Evolutionary conservation across 37 sponge, comb jelly and placozoan genomes (phyloP).

Genomic region (Eunapius fragilis): DNA sequence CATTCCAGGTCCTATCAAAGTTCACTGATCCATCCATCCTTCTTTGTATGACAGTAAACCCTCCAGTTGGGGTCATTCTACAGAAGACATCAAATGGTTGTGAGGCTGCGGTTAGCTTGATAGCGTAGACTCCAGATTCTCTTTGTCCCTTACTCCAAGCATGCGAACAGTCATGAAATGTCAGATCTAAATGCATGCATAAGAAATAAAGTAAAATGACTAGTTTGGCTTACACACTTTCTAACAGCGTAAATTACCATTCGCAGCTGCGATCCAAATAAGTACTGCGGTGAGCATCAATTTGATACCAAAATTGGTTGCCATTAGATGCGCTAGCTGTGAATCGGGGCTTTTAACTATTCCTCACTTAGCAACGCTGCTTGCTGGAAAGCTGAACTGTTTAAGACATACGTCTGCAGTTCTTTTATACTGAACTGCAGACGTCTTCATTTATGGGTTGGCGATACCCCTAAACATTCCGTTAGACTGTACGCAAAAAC

Average conservation of each 20-base stretch:
- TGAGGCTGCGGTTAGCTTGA: background rate
- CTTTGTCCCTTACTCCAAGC: background rate
- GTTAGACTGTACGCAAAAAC: too few relatives aligned
- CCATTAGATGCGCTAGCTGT: background rate
- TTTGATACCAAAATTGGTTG: background rate
- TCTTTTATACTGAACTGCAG: too few relatives aligned
- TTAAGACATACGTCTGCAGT: too few relatives aligned
- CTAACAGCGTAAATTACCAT: too few relatives aligned
- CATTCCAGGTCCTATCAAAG: background rate
- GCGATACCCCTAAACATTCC: too few relatives aligned
- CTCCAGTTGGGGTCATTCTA: conserved; percentile 10
- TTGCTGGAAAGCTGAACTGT: too few relatives aligned
- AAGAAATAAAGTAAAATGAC: background rate
- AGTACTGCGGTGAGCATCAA: background rate
- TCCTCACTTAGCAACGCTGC: too few relatives aligned
- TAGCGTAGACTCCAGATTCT: background rate
- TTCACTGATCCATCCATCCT: conserved; percentile 1
- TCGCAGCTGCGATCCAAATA: background rate
- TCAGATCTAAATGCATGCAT: background rate
- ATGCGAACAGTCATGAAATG: background rate
- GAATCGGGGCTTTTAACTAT: too few relatives aligned
- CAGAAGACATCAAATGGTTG: background rate
- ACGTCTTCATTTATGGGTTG: too few relatives aligned
- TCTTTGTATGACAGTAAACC: conserved; percentile 21
- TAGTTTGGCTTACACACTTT: too few relatives aligned